Percentiles rank a stretch among this genome's conserved stretches.
phyloP scores from a whole-genome alignment of 2,888 invertebrate species.

The Pristionchus japonicus region DNA sequence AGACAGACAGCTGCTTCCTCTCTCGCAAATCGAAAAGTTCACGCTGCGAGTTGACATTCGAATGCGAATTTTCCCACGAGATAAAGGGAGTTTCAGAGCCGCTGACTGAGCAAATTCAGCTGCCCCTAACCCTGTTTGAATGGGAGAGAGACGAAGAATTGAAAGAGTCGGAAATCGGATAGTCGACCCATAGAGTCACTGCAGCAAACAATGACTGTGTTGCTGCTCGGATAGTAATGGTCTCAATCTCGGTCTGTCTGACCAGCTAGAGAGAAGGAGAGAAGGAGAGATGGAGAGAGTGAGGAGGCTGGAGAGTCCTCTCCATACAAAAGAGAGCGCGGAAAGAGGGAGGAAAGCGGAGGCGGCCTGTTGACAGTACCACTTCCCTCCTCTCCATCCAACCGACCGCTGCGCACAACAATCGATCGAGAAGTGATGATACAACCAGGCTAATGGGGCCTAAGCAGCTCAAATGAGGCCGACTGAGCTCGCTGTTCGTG shows the following conservation, averaged over 20 bases:
- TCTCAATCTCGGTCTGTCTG: neutral
- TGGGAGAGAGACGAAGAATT: no score
- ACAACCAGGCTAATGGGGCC: neutral
- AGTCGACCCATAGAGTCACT: neutral
- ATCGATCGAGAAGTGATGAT: constrained; percentile 17
- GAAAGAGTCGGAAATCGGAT: neutral
- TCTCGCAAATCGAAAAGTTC: neutral
- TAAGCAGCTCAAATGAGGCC: neutral
- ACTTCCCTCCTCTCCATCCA: neutral
- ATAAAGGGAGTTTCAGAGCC: neutral
- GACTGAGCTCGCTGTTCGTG: neutral
- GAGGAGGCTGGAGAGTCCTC: neutral
- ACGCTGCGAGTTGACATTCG: neutral
- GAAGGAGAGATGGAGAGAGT: neutral
- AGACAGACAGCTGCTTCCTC: neutral
- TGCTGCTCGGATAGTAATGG: neutral
- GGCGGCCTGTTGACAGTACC: constrained; percentile 27
- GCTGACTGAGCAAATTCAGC: neutral
- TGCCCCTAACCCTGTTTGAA: constrained; percentile 17
- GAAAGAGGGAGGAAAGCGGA: neutral
- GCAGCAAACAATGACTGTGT: neutral
- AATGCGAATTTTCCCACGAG: neutral
- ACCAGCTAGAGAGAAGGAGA: neutral
- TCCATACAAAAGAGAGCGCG: neutral
- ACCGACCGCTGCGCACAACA: neutral